These are phyloP conservation scores for Hemiscyllium ocellatum DNA, from an alignment of 2,113 vertebrate genomes.

Conservation along the genomic window DNA sequence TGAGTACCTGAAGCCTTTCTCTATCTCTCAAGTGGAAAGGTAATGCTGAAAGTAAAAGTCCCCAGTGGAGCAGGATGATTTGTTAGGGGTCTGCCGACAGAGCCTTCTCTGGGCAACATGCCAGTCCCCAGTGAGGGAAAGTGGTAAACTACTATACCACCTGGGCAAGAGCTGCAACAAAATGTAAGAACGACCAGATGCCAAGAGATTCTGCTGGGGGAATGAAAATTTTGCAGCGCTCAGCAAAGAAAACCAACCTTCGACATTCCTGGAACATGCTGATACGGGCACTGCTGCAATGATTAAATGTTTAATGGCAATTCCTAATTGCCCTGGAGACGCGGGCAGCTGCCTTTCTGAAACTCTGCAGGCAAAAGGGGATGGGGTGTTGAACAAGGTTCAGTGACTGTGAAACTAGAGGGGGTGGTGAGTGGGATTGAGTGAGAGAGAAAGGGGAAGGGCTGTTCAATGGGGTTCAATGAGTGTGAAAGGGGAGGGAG, in stretches of 20 bases:
- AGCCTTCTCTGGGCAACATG: not conserved
- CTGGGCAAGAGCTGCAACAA: not conserved
- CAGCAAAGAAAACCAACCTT: not conserved
- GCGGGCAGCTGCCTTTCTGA: too few species aligned
- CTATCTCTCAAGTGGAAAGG: not conserved
- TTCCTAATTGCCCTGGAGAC: not conserved
- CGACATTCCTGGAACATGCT: not conserved
- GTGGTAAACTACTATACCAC: not conserved
- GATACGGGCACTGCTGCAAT: not conserved
- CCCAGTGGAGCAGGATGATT: not conserved
- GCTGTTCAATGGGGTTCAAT: too few species aligned
- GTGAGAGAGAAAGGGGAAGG: not conserved
- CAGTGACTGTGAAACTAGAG: too few species aligned
- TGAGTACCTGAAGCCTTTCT: not conserved
- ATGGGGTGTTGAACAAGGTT: too few species aligned
- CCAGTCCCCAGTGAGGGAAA: not conserved
- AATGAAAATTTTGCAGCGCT: not conserved
- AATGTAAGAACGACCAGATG: not conserved
- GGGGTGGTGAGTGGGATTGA: too few species aligned
- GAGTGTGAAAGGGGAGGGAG: too few species aligned
- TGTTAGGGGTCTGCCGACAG: not conserved
- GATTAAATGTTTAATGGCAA: not conserved
- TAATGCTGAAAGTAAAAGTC: not conserved
- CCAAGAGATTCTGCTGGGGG: not conserved
- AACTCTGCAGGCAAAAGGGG: not conserved